These are phyloP conservation scores for Pseudorectes ferrugineus DNA, from an alignment of 2,113 vertebrate species.

Conservation along the genomic window DNA sequence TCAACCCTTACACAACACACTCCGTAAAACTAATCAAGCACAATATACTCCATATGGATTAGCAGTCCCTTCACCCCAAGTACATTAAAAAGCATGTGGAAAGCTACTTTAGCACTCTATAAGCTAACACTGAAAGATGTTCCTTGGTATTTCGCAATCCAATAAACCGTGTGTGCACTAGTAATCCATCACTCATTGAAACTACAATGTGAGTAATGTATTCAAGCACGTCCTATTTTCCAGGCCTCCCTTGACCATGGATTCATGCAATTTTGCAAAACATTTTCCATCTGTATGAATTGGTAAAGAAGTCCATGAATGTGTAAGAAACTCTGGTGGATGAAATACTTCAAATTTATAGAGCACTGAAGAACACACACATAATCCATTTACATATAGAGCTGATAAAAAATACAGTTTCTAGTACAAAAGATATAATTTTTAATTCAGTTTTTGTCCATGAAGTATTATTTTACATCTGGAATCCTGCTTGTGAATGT, in stretches of 20 bases:
- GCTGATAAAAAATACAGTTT: background rate
- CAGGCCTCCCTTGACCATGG: background rate
- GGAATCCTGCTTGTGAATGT: background rate
- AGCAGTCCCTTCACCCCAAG: background rate
- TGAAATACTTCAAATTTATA: background rate
- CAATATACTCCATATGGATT: background rate
- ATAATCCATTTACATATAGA: background rate
- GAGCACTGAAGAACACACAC: accelerated
- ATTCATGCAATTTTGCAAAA: background rate
- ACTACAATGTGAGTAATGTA: background rate
- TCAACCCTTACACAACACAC: background rate
- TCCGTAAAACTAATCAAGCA: background rate
- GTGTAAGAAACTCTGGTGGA: background rate
- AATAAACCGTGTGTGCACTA: accelerated
- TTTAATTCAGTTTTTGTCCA: background rate
- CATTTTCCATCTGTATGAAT: background rate
- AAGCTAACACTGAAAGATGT: background rate
- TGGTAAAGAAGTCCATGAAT: background rate
- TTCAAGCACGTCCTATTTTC: background rate
- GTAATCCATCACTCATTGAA: background rate
- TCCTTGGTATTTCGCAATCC: background rate
- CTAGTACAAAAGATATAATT: background rate
- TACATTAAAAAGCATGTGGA: background rate
- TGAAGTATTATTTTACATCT: background rate
- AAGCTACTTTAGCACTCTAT: background rate